phyloP scores from a whole-genome alignment of 2,113 vertebrate genomes.

The Pseudorasbora parva region DNA sequence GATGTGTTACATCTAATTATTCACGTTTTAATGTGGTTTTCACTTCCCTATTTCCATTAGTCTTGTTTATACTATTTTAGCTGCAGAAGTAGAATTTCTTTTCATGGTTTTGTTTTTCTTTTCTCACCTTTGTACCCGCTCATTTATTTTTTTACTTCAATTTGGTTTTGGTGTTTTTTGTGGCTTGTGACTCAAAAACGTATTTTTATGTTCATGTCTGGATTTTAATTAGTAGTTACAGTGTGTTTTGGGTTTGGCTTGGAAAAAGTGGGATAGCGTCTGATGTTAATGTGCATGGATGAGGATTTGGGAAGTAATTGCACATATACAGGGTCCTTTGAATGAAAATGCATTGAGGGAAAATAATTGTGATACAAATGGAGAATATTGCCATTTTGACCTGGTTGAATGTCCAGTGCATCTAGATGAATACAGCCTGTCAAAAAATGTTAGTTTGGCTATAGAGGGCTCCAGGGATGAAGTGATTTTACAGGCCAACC shows the following conservation, averaged over 20 bases:
- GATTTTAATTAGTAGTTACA: constrained; percentile 6
- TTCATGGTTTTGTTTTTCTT: constrained; percentile 16
- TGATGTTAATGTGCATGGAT: constrained; percentile 36
- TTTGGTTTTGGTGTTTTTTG: background rate
- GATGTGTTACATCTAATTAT: background rate
- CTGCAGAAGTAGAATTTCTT: background rate
- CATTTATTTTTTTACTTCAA: constrained; percentile 6
- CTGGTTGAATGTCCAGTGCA: constrained; percentile 60
- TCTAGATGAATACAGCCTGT: constrained; percentile 32
- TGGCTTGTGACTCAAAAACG: background rate
- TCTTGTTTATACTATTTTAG: constrained; percentile 19
- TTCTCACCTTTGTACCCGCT: background rate
- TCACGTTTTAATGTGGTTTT: constrained; percentile 14
- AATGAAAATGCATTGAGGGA: constrained; percentile 43
- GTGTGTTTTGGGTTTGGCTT: constrained; percentile 36
- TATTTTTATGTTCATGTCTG: constrained; percentile 18
- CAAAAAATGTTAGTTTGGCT: constrained; percentile 54
- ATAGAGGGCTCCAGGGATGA: background rate
- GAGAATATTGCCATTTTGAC: background rate
- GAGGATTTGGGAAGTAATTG: constrained; percentile 43
- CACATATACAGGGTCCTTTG: constrained; percentile 45
- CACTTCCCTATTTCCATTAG: constrained; percentile 17
- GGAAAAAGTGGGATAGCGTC: constrained; percentile 41
- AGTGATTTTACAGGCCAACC: background rate
- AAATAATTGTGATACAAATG: constrained; percentile 56